phyloP scores from a whole-genome alignment of 2,888 invertebrate species.

The Cartodere bifasciata region DNA sequence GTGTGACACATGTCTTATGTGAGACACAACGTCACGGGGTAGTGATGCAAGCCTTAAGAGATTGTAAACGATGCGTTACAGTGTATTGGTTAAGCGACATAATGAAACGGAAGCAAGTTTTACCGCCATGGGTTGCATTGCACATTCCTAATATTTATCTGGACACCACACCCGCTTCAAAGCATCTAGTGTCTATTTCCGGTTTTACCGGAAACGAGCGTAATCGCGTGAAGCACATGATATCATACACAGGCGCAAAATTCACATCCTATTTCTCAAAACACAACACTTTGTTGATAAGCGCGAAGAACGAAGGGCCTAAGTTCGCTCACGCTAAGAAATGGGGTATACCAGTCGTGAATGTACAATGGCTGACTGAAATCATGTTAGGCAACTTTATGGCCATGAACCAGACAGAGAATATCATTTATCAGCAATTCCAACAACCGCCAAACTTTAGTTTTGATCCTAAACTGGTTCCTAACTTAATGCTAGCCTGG shows the following conservation, averaged over 20 bases:
- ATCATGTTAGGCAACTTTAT: slow-evolving; percentile 79
- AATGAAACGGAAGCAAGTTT: slow-evolving; percentile 68
- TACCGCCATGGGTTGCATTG: slow-evolving; percentile 87
- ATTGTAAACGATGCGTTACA: slow-evolving; percentile 62
- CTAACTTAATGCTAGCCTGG: slow-evolving; percentile 90
- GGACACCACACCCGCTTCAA: slow-evolving; percentile 58
- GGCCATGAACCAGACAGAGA: slow-evolving; percentile 67
- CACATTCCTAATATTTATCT: slow-evolving; percentile 64
- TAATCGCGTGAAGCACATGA: slow-evolving; percentile 68
- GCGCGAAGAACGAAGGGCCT: slow-evolving; percentile 70
- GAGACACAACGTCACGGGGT: slow-evolving; percentile 83
- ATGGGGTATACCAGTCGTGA: slow-evolving; percentile 85
- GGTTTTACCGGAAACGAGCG: slow-evolving; percentile 87
- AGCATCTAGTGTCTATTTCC: slow-evolving; percentile 71
- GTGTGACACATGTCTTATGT: slow-evolving; percentile 87
- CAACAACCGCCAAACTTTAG: slow-evolving; percentile 60
- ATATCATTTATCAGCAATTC: slow-evolving; percentile 80
- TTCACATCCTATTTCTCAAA: slow-evolving; percentile 64
- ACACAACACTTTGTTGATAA: slow-evolving; percentile 66
- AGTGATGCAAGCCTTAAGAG: slow-evolving; percentile 69
- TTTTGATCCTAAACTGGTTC: slow-evolving; percentile 75
- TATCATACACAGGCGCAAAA: slow-evolving; percentile 75
- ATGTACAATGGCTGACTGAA: slow-evolving; percentile 88
- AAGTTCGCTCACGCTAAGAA: slow-evolving; percentile 86
- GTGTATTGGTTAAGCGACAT: slow-evolving; percentile 88